Evolutionary conservation across 64 coral and sea anemone species (phyloP), one percentile per base, ranked within the genome.

Genomic region (Stylophora pistillata): DNA sequence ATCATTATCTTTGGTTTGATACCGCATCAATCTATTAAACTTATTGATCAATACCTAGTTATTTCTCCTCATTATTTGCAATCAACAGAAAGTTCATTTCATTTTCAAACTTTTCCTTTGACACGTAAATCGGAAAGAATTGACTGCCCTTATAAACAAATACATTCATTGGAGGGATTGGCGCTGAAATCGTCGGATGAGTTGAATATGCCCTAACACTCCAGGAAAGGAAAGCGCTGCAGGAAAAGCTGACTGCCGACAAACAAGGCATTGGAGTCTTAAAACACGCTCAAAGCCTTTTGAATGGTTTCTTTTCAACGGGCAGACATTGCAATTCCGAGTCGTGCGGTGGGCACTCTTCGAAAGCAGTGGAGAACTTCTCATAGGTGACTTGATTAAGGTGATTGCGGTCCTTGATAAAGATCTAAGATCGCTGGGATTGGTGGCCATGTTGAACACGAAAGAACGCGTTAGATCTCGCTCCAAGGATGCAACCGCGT

Each of bases 221-320:
- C 27, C 30, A 93, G 61, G 34, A 55, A 25, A 58, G 71, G 23
- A 93, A 93, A 62, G 65, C 78, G 15, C 91, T 93, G 9, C 91
- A 93, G 55, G 53, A 21, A 16, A 73, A 88, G 55, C 66, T 93
- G 5, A 68, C 76, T 23, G 27, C 47, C 53, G 91, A 93, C 23
- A 89, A 94, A 61, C 56, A 94, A 83, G 87, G 41, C 21, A 89
- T 94, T 76, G 92, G 71, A 77, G 72, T 94, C 54, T 55, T 94
- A 55, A 94, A 85, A 54, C 86, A 94, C 87, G 30, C 80, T 60
- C 76, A 94, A 53, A 85, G 86, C 66, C 62, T 89, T 30, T 72
- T 94, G 23, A 80, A 94, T 77, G 92, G 92, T 41, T 94, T 89
- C n/a, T 86, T 86, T 85, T 10, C 61, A 7, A 61, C 92, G 89